These are phyloP conservation scores for Cataglyphis albicans DNA, from an alignment of 2,888 invertebrate species.

Conservation along the genomic window DNA sequence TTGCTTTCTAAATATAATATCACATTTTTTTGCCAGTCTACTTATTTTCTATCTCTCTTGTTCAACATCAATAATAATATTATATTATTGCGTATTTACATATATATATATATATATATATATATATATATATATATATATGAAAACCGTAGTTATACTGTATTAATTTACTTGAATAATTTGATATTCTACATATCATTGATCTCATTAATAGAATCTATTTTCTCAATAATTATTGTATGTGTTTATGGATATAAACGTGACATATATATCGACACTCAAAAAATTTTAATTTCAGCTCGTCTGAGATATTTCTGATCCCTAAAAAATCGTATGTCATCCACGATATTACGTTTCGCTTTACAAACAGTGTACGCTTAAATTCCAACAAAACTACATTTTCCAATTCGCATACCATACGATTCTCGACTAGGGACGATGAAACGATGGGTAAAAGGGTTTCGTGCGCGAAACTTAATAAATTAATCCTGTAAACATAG, in stretches of 20 bases:
- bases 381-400: constrained; percentile 41
- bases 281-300: not conserved
- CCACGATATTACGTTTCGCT: not conserved
- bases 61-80: constrained; percentile 55
- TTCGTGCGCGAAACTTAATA: constrained; percentile 67
- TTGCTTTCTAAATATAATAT: constrained; percentile 71
- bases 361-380: constrained; percentile 17
- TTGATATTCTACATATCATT: not conserved
- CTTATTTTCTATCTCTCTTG: constrained; percentile 34
- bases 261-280: not conserved
- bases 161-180: not conserved
- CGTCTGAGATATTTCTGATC: constrained; percentile 1
- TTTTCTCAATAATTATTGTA: not conserved
- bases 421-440: constrained; percentile 16
- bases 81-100: constrained; percentile 49
- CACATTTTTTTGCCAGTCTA: constrained; percentile 37
- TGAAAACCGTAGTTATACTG: not conserved
- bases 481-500: constrained; percentile 70
- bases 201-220: not conserved
- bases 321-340: constrained; percentile 38
- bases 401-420: constrained; percentile 48
- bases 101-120: not conserved
- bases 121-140: not conserved
- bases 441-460: constrained; percentile 21
- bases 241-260: not conserved